Evolutionary conservation across 2,888 invertebrate species (phyloP), one percentile per base, ranked within the genome.

Genomic region (Caenorhabditis panamensis): DNA sequence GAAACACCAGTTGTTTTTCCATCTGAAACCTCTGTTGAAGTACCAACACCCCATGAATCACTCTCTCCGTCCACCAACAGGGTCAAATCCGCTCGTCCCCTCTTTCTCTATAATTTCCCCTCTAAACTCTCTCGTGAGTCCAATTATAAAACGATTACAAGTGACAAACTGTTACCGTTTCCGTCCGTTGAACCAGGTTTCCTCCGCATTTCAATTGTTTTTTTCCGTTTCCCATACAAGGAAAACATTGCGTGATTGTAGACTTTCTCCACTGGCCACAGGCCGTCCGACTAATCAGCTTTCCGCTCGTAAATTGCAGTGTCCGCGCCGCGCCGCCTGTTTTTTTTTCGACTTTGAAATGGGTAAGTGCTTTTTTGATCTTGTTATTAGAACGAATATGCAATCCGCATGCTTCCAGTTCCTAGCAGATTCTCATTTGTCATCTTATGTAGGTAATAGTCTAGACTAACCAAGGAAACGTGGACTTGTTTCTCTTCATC

Each of bases 321-420:
- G 71, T 71, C 71, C 61, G 61, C 59, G 69, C 63, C 8, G 13
- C 24, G 18, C 24, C 28, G 47, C 20, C 56, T 37, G 54, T 56
- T 64, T 66, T 56, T 26, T 72, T 31, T 37, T 41, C 63, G 44
- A 36, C 51, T 54, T 54, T 11, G 4, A n/a, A 66, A 73, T 73
- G 66, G 73, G 75, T 75, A 61, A 75, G 75, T 73, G 58, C 64
- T 58, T 73, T 63, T 73, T 58, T 49, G 64, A 73, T 59, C 37
- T 58, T 37, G 31, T 24, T 36, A 61, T 53, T n/a, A 11, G 22
- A 51, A 41, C 47, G 5, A 41, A 18, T 20, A 20, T 13, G 41
- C 41, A 41, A 13, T 41, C 2, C 13, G 41, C 13, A 13, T 41
- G 5, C 41, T 41, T 41, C 41, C 41, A 41, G 41, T 41, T 41